Conservation (phyloP, 2,888 invertebrate species). For the Diabrotica balteata region DNA sequence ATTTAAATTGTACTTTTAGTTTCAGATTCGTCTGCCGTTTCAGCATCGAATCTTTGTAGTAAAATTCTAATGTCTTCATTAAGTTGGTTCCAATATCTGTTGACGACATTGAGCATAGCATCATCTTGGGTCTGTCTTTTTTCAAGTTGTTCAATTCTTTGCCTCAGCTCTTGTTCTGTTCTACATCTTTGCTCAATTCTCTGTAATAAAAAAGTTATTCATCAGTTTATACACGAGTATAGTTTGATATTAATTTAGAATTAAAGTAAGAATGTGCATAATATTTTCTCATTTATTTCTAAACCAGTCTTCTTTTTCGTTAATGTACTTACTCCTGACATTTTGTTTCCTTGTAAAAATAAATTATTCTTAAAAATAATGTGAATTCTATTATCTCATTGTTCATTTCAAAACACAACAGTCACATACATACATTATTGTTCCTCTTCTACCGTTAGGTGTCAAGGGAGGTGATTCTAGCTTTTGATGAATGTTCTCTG, state of each 20-base stretch:
- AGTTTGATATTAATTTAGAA: background rate
- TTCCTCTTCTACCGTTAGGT: too few species aligned
- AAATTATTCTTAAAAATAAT: too few species aligned
- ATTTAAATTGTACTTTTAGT: conserved; percentile 75
- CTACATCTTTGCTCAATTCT: conserved; percentile 91
- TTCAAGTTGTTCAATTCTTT: conserved; percentile 91
- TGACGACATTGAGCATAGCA: conserved; percentile 96
- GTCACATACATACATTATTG: too few species aligned
- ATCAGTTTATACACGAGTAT: conserved; percentile 3
- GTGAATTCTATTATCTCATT: too few species aligned
- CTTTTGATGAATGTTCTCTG: too few species aligned
- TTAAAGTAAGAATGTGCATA: background rate
- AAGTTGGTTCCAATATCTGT: conserved; percentile 95
- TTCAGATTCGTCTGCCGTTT: conserved; percentile 95
- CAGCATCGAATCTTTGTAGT: conserved; percentile 95
- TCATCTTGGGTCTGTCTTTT: conserved; percentile 96
- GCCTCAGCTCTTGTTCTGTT: conserved; percentile 85
- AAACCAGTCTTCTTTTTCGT: too few species aligned
- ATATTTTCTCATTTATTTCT: too few species aligned
- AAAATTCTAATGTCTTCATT: conserved; percentile 96
- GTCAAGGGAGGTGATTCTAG: too few species aligned
- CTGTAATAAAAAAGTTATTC: conserved; percentile 59
- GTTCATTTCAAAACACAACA: too few species aligned
- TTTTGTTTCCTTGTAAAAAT: too few species aligned
- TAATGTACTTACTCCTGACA: too few species aligned